Conservation (phyloP, 2,797 vertebrate species). For the Clarias pachynema region DNA sequence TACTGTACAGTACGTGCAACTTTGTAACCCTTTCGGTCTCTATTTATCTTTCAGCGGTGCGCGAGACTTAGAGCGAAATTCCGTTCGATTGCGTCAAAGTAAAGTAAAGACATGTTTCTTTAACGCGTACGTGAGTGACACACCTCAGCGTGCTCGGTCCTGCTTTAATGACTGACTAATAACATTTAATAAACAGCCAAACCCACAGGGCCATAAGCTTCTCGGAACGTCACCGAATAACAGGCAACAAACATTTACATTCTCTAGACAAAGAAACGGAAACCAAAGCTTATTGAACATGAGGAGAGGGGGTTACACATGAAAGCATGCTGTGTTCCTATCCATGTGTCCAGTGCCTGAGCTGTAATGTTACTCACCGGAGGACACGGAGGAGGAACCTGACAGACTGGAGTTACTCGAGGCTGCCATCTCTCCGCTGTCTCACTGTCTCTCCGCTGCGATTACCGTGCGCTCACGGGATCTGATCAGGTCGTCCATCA, state of each 20-base stretch:
- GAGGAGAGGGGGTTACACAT: not conserved
- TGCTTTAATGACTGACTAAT: slow-evolving; percentile 54
- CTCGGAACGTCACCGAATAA: not conserved
- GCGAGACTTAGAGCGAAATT: not conserved
- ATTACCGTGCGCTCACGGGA: slow-evolving; percentile 69
- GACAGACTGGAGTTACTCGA: slow-evolving; percentile 98
- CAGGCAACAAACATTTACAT: not conserved
- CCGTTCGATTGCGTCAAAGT: not conserved
- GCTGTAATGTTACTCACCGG: slow-evolving; percentile 80
- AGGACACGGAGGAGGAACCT: slow-evolving; percentile 94
- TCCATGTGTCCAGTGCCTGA: not conserved
- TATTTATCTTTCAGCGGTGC: not conserved
- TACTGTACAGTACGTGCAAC: not conserved
- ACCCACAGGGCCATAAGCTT: slow-evolving; percentile 8
- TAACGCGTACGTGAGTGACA: slow-evolving; percentile 36
- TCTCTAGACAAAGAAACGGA: not conserved
- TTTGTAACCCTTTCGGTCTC: not conserved
- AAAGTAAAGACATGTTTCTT: not conserved
- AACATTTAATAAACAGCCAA: slow-evolving; percentile 13
- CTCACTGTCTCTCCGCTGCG: slow-evolving; percentile 63
- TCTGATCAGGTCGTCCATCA: slow-evolving; percentile 80
- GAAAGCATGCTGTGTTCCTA: not conserved
- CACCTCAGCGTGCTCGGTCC: slow-evolving; percentile 53
- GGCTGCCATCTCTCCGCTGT: slow-evolving; percentile 84
- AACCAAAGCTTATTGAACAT: not conserved